Evolutionary conservation across 2,797 vertebrate genomes (phyloP).

Genomic region (Bradypus variegatus): DNA sequence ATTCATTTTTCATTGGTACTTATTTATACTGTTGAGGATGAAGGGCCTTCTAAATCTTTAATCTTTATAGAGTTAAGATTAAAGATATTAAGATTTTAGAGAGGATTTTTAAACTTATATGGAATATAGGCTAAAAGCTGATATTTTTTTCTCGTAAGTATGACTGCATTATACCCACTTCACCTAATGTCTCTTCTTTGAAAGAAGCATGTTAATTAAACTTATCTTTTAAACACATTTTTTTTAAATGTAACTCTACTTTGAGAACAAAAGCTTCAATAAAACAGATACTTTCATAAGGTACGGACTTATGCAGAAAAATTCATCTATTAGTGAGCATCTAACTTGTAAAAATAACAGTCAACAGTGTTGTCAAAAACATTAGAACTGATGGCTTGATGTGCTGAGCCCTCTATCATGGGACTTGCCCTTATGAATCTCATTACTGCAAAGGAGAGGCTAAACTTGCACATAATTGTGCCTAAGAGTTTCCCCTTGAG

Average conservation of each 20-base stretch:
- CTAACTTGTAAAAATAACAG: neutral
- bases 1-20: neutral
- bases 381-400: no score
- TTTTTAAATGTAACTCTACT: neutral
- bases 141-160: neutral
- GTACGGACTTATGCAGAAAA: neutral
- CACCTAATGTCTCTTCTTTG: neutral
- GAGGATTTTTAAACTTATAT: neutral
- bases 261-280: neutral
- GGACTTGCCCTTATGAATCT: no score
- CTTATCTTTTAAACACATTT: neutral
- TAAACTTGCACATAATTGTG: no score
- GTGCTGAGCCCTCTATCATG: no score
- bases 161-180: neutral
- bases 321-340: neutral
- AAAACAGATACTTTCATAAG: neutral
- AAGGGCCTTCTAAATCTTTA: neutral
- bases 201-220: neutral
- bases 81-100: neutral
- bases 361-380: no score
- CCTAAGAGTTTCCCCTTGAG: no score
- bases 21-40: neutral
- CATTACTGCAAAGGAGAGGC: no score
- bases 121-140: neutral
- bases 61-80: neutral